Evolutionary conservation across 1,140 invertebrate genomes (phyloP).

Genomic region (Calliphora vicina): DNA sequence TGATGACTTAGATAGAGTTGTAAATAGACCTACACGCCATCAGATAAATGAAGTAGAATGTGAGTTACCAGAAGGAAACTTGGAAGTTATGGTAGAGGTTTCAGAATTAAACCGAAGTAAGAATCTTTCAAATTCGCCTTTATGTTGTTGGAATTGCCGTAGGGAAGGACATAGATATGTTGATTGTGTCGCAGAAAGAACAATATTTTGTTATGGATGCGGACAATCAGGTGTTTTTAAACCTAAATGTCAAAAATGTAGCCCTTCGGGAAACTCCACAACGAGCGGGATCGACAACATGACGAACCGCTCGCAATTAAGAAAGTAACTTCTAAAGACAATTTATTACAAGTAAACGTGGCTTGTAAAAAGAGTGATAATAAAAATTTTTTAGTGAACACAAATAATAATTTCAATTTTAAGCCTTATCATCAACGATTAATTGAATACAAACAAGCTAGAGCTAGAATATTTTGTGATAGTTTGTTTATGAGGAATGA

Average conservation of each 20-base stretch:
- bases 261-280: background rate
- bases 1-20: no score
- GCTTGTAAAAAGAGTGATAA: no score
- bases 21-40: no score
- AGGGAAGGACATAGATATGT: slow-evolving; percentile 30
- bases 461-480: slow-evolving; percentile 2
- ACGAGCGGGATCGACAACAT: background rate
- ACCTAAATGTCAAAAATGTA: slow-evolving; percentile 10
- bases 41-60: no score
- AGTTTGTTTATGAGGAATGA: no score
- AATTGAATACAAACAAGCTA: background rate
- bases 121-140: no score
- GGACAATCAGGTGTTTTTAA: slow-evolving; percentile 24
- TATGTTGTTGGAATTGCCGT: slow-evolving; percentile 38
- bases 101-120: no score
- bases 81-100: no score
- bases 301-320: background rate
- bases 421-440: slow-evolving; percentile 32
- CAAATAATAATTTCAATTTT: no score
- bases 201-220: slow-evolving; percentile 38
- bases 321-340: background rate
- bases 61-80: no score
- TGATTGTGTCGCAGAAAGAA: slow-evolving; percentile 34
- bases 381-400: no score
- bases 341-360: background rate